These are phyloP conservation scores for Auanema sp. DNA, from an alignment of 2,888 invertebrate species.

Conservation along the genomic window DNA sequence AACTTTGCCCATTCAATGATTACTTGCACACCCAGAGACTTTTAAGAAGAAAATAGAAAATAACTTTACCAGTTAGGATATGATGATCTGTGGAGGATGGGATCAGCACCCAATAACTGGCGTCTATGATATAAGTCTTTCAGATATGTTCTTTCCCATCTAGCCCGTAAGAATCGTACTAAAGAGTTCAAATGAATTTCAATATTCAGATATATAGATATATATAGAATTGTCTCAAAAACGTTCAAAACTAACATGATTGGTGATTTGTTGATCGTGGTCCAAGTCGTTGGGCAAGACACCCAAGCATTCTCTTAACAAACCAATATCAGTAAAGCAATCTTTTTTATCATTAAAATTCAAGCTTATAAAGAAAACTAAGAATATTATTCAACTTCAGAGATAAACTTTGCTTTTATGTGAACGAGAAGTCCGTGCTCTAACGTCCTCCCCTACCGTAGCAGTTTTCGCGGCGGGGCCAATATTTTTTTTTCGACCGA, in stretches of 20 bases:
- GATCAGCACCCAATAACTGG: constrained; percentile 55
- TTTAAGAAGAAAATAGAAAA: neutral
- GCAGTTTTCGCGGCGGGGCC: neutral
- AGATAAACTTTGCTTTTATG: neutral
- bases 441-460: constrained; percentile 4
- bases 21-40: neutral
- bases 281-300: constrained; percentile 30
- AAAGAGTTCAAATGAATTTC: neutral
- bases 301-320: constrained; percentile 24
- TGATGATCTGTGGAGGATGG: constrained; percentile 49
- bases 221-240: neutral
- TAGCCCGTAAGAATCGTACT: constrained; percentile 44
- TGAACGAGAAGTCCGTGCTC: neutral
- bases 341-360: neutral
- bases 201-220: neutral
- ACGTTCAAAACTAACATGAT: constrained; percentile 26
- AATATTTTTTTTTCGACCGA: neutral
- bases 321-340: too few relatives aligned
- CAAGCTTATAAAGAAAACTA: constrained; percentile 1
- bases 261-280: constrained; percentile 25
- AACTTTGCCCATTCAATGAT: neutral
- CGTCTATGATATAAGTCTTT: constrained; percentile 62
- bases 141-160: constrained; percentile 56
- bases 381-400: neutral
- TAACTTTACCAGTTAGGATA: constrained; percentile 58